Evolutionary conservation across 2,888 invertebrate genomes (phyloP).

Genomic region (Ophion ventricosus): DNA sequence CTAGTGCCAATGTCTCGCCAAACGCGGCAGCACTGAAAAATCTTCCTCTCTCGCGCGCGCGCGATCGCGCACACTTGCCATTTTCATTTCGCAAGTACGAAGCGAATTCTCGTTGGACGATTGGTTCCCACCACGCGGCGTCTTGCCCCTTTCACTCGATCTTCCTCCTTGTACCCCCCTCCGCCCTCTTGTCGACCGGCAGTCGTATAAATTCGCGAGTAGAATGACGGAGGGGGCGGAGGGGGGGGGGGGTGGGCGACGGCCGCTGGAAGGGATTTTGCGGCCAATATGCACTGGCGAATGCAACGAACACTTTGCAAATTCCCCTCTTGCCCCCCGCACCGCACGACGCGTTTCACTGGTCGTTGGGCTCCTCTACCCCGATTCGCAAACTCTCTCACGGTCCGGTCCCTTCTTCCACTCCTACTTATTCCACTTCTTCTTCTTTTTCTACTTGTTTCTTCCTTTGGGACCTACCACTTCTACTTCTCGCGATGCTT

Average conservation of each 20-base stretch:
- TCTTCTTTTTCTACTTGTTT: constrained; percentile 60
- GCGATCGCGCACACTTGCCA: constrained; percentile 75
- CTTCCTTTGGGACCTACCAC: constrained; percentile 38
- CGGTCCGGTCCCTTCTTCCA: constrained; percentile 49
- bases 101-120: constrained; percentile 80
- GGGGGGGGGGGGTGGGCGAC: constrained; percentile 43
- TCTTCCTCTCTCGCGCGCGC: constrained; percentile 48
- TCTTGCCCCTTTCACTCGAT: neutral
- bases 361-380: constrained; percentile 8
- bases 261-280: constrained; percentile 49
- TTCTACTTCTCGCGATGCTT: constrained; percentile 12
- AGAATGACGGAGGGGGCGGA: constrained; percentile 50
- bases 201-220: constrained; percentile 67
- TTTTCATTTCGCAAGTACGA: constrained; percentile 78
- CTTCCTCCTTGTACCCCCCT: neutral
- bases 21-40: constrained; percentile 51
- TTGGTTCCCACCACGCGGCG: constrained; percentile 65
- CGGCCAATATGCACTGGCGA: constrained; percentile 60
- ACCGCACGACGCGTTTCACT: too few species aligned
- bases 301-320: constrained; percentile 63
- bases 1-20: constrained; percentile 27
- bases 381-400: constrained; percentile 58
- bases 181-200: neutral
- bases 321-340: neutral
- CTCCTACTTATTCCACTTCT: constrained; percentile 2